Evolutionary conservation across 1,140 invertebrate species (phyloP).

Genomic region (Aricia agestis): DNA sequence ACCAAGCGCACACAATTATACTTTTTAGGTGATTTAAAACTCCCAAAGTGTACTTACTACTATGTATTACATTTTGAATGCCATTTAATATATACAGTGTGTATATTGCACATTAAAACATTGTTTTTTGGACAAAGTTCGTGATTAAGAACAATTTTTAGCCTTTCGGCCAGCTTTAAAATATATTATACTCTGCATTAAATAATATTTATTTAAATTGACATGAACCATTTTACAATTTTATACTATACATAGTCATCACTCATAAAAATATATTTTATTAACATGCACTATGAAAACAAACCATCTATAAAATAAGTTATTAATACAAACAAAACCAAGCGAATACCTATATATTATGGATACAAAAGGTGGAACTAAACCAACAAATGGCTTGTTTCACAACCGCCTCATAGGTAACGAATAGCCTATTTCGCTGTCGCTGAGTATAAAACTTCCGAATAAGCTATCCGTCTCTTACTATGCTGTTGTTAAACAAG

Average conservation of each 20-base stretch:
- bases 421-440: no score
- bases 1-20: neutral
- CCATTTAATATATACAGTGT: constrained; percentile 14
- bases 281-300: constrained; percentile 49
- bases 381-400: constrained; percentile 21
- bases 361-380: constrained; percentile 42
- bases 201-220: constrained; percentile 41
- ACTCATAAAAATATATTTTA: constrained; percentile 33
- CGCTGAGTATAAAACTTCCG: no score
- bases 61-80: constrained; percentile 16
- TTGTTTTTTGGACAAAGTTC: constrained; percentile 2
- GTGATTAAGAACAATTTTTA: constrained; percentile 24
- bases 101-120: constrained; percentile 11
- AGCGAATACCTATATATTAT: constrained; percentile 47
- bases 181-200: constrained; percentile 16
- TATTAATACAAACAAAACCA: constrained; percentile 61
- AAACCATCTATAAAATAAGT: constrained; percentile 60
- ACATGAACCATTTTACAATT: constrained; percentile 39
- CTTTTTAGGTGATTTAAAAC: neutral
- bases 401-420: no score
- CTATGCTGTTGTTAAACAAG: no score
- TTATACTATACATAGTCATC: constrained; percentile 24
- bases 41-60: neutral
- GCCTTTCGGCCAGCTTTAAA: constrained; percentile 12
- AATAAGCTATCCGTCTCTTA: no score